Base-by-base conservation (phyloP, 2,113 vertebrate species). In the Neogobius melanostomus region DNA sequence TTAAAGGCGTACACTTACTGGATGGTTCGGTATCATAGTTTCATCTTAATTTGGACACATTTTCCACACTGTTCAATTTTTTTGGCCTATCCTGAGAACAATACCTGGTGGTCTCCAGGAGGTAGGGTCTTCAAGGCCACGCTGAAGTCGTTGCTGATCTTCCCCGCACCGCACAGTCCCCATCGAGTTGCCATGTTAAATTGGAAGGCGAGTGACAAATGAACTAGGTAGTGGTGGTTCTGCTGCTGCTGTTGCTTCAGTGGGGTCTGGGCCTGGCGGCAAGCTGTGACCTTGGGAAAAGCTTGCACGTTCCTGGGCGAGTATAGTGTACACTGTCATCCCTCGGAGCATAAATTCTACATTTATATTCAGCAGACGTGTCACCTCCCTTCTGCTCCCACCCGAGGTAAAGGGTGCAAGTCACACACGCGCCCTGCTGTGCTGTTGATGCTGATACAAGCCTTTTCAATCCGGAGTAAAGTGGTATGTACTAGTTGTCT, bases 81-180 rank as follows among this genome's bases (percentile, higher is more conserved):
- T 11, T 11, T 57, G 0, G 10, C 9, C 11, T 36, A 5, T 57
- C 10, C n/a, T 57, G 21, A 42, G 56, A 42, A 7, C 11, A 69
- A 54, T 81, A 94, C 95, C 94, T 93, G 85, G 68, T 95, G 95
- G 64, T 95, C 91, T 42, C 83, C 80, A 1, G 77, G 66, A 15
- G 93, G 84, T 50, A 93, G 91, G 2, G 88, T 90, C 81, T 81
- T 87, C 84, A 94, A 72, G 50, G 89, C 85, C 12, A 91, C 85
- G 1, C 90, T 81, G 79, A 94, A 95, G 61, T 95, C 93, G 21
- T 89, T 83, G 86, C 92, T 82, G 87, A 95, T 95, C 49, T 92
- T 91, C 16, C 94, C 93, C 0, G 78, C 91, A 0, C 93, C 88
- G 52, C 93, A 91, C 48, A 94, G 81, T 9, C 93, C 94, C 94